Base-by-base conservation (phyloP, 2,113 vertebrate species). In the Gobio gobio region DNA sequence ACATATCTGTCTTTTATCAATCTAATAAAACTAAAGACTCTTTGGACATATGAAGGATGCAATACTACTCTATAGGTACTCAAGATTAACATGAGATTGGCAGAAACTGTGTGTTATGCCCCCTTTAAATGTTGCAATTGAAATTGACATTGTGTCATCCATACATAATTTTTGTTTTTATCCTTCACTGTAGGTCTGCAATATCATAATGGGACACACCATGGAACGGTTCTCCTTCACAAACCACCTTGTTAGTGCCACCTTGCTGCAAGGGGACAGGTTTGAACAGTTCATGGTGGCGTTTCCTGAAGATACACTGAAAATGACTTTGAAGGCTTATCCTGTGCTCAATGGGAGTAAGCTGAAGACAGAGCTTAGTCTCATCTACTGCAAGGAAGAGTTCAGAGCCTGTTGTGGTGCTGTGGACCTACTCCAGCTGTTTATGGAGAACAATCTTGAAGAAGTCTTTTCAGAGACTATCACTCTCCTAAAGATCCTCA, bases 241-340 rank as follows among this genome's bases (percentile, higher is more conserved):
- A 84, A 61, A 84, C 77, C 85, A 86, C 85, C 74, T 84, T 64
- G 49, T 84, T 29, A 78, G 79, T 86, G 76, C 86, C 84, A 83
- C 84, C 59, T 75, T 86, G 68, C 29, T 86, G 61, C 79, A 86
- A 63, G 74, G n/a, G 26, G 85, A 88, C 51, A 80, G 81, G 87
- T 87, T 88, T 83, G 81, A 87, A 43, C 56, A 87, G 26, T 81
- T 77, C 82, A 84, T 54, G 29, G 9, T 24, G 22, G 36, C 10
- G 3, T 86, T 86, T 86, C 87, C 87, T 72, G 73, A 88, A 72
- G 72, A 78, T 70, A 74, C 84, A 64, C 47, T 88, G 56, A 81
- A 45, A 78, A 82, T 10, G 68, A 86, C 84, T 58, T 66, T 86
- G 40, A 82, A 86, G 47, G 84, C 87, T 61, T 88, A 88, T 70